Evolutionary conservation across 2,113 vertebrate genomes (phyloP).

Genomic region (Corythaeola cristata): DNA sequence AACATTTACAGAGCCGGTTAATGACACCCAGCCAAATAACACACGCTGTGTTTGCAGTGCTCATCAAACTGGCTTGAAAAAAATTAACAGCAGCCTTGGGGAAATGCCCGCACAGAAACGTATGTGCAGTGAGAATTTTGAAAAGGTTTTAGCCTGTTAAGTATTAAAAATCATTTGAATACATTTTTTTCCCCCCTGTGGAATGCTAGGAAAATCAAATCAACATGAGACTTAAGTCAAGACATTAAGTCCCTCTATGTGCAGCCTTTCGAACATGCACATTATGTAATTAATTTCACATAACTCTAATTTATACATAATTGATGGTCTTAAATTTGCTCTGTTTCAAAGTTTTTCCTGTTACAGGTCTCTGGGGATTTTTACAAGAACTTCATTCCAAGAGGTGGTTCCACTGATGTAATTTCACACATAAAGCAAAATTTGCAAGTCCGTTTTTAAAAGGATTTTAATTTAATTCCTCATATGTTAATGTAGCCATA

Average conservation of each 20-base stretch:
- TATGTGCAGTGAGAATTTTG: neutral
- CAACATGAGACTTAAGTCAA: neutral
- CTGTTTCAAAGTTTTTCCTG: neutral
- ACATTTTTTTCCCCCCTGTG: neutral
- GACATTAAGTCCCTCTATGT: neutral
- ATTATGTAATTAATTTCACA: neutral
- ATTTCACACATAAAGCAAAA: neutral
- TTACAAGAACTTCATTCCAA: neutral
- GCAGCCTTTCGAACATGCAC: neutral
- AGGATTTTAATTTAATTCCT: neutral
- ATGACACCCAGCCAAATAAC: neutral
- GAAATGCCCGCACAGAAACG: neutral
- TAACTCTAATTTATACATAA: neutral
- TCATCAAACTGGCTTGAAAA: neutral
- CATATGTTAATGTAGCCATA: neutral
- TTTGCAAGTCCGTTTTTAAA: neutral
- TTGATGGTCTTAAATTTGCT: neutral
- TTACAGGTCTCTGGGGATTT: neutral
- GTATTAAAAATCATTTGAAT: neutral
- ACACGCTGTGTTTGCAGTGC: neutral
- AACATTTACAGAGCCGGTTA: neutral
- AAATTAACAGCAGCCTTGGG: neutral
- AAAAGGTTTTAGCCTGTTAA: neutral
- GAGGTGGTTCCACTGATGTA: neutral
- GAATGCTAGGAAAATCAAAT: neutral